These are phyloP conservation scores for Mesorhabditis belari DNA, from an alignment of 2,888 invertebrate species.

Conservation along the genomic window DNA sequence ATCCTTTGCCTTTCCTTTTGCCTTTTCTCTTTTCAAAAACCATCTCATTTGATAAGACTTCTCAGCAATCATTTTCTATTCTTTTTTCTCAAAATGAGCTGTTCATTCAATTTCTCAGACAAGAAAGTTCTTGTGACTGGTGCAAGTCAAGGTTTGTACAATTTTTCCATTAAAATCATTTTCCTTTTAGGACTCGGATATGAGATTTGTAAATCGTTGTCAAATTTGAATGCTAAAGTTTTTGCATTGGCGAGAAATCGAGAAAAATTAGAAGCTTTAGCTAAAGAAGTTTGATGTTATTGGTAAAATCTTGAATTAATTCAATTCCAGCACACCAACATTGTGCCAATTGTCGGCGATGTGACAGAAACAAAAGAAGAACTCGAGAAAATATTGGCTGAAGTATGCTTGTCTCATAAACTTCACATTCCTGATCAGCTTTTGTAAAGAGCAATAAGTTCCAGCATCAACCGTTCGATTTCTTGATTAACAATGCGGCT, in stretches of 20 bases:
- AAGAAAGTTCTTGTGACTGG: constrained; percentile 32
- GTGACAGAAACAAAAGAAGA: constrained; percentile 20
- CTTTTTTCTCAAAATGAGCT: constrained; percentile 11
- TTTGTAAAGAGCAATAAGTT: background rate
- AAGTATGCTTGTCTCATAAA: background rate
- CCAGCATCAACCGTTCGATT: constrained; percentile 23
- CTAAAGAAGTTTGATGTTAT: constrained; percentile 8
- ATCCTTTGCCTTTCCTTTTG: too few relatives aligned
- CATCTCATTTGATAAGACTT: too few relatives aligned
- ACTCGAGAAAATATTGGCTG: constrained; percentile 9
- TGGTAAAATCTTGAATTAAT: background rate
- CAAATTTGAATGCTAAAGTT: constrained; percentile 23
- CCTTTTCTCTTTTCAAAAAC: too few relatives aligned
- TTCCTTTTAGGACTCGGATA: constrained; percentile 18
- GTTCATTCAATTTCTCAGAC: constrained; percentile 22
- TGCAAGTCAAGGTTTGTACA: constrained; percentile 25
- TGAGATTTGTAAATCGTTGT: constrained; percentile 18
- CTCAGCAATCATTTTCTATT: too few relatives aligned
- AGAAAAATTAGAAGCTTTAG: constrained; percentile 11
- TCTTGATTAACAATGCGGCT: constrained; percentile 34
- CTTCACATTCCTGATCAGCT: background rate
- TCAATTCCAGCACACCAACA: constrained; percentile 13
- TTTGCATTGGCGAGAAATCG: constrained; percentile 23
- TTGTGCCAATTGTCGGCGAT: constrained; percentile 21
- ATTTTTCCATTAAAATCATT: too few relatives aligned